Base-by-base conservation (phyloP, 30 jellyfish, hydroid and myxozoan species). In the Haliclystus octoradiatus region DNA sequence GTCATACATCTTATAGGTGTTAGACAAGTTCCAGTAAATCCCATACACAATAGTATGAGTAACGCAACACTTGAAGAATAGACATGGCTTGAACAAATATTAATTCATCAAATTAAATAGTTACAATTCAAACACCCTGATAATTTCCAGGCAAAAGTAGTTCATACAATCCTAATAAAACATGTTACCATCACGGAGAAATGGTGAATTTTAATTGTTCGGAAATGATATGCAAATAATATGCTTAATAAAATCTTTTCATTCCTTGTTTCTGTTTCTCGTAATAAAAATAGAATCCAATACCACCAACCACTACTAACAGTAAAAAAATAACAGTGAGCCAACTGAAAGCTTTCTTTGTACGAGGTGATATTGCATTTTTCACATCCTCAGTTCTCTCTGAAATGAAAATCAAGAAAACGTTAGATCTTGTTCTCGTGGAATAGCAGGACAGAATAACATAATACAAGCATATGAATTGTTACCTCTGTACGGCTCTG, bases 401-500 rank as follows among this genome's bases (percentile, higher is more conserved):
- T 84, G 47, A 24, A 77, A 70, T 32, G 25, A 31, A 77, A 34
- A 31, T 2, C 24, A 49, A 25, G 32, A 25, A 7, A 12, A 26
- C 12, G 32, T 35, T 47, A 29, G 31, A n/a, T 9, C 33, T 30
- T 49, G 31, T 2, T 26, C 25, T 12, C 65, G n/a, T 29, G 7
- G 52, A 26, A 52, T 30, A 14, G 27, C 0, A n/a, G 15, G 0
- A 9, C 68, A 22, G 34, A 33, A 15, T 5, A 30, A 34, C 7
- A 29, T 15, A 26, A 51, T 7, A 60, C 28, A 5, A 22, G 15
- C 66, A 31, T 9, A 30, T 7, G 28, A 5, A 31, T 24, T 64
- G 14, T 1, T 71, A 88, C 97, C 97, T 63, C 97, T 65, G 52
- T 71, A 75, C 1, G 84, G 77, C n/a, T 86, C 97, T 0, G 97